Evolutionary conservation across 2,888 invertebrate genomes (phyloP).

Genomic region (Dryomyza anilis): DNA sequence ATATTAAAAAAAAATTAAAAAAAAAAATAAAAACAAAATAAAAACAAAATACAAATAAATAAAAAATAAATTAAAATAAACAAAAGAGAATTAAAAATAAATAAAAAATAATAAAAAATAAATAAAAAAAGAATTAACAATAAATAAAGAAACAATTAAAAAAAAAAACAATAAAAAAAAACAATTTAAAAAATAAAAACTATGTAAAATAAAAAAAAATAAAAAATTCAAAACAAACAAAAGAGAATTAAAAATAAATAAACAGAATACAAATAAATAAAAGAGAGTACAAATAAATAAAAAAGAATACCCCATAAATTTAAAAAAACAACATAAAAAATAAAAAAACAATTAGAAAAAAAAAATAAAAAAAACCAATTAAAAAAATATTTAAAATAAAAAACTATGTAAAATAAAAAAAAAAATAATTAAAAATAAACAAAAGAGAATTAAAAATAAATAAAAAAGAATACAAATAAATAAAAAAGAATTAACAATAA

Average conservation of each 20-base stretch:
- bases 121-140: neutral
- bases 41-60: neutral
- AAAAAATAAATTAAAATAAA: neutral
- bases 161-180: neutral
- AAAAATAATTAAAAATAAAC: too few species aligned
- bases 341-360: too few species aligned
- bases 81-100: neutral
- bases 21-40: neutral
- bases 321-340: too few species aligned
- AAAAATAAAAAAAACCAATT: too few species aligned
- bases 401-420: too few species aligned
- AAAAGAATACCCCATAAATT: too few species aligned
- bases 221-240: neutral
- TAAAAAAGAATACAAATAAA: too few species aligned
- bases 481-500: too few species aligned
- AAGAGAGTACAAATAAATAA: too few species aligned
- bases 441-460: too few species aligned
- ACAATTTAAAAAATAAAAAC: neutral
- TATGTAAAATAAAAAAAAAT: neutral
- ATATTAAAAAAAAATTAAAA: neutral
- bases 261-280: too few species aligned
- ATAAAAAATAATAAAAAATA: neutral
- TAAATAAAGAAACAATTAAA: neutral
- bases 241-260: neutral
- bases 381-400: too few species aligned